A percentile compares a stretch with the other conserved stretches of the same genome.
Evolutionary conservation across 2,113 vertebrate species (phyloP).

Genomic region (Gambusia holbrooki): DNA sequence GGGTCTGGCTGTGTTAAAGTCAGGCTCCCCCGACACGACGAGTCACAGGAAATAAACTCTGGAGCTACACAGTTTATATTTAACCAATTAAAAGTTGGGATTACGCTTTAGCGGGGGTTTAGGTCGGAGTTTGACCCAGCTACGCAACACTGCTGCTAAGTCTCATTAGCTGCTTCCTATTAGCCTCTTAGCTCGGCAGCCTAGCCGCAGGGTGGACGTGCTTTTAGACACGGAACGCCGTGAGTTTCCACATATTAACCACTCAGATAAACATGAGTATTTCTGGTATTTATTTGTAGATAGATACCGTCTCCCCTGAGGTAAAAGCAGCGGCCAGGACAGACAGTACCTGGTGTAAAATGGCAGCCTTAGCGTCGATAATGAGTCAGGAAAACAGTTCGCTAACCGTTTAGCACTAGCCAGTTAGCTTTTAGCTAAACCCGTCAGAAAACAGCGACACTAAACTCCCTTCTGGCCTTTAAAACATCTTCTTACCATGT

Average conservation of each 20-base stretch:
- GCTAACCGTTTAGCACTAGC: conserved; percentile 69
- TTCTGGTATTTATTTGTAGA: background rate
- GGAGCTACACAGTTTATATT: background rate
- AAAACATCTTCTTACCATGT: conserved; percentile 62
- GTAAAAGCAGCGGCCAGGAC: background rate
- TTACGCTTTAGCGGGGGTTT: background rate
- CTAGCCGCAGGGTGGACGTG: conserved; percentile 1
- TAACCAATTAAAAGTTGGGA: background rate
- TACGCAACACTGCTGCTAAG: conserved; percentile 62
- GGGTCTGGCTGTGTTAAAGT: background rate
- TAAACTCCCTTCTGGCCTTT: fast-evolving
- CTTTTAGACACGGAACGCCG: conserved; percentile 7
- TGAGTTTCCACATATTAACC: fast-evolving
- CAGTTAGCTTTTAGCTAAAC: conserved; percentile 41
- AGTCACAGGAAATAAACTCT: background rate
- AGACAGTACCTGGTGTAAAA: conserved; percentile 61
- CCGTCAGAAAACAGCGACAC: background rate
- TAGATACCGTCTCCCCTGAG: fast-evolving
- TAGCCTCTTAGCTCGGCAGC: conserved; percentile 59
- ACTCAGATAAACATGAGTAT: fast-evolving
- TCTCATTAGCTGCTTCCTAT: conserved; percentile 36
- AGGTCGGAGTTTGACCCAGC: conserved; percentile 25
- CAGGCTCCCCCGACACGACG: background rate
- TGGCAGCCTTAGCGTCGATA: conserved; percentile 71
- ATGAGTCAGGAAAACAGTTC: conserved; percentile 79